Conservation (phyloP, 2,888 invertebrate species). For the Sarcophaga caerulescens region DNA sequence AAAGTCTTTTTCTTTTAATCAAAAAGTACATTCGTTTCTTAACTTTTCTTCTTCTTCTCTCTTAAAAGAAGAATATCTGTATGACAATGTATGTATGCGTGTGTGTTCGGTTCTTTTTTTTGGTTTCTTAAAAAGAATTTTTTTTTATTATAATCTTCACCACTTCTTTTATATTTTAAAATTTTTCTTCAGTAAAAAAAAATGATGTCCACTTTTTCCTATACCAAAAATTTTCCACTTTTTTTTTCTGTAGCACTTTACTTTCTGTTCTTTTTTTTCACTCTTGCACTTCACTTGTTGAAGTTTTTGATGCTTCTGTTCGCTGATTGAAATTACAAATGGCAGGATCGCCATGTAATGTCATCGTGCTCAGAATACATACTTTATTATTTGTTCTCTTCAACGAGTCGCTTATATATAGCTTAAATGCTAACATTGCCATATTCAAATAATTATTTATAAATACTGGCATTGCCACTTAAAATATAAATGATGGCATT, state of each 20-base stretch:
- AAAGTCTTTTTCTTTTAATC: conserved; percentile 28
- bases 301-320: neutral
- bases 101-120: neutral
- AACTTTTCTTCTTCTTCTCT: conserved; percentile 34
- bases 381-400: too few relatives aligned
- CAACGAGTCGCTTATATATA: too few relatives aligned
- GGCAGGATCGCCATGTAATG: too few relatives aligned
- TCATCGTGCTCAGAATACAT: too few relatives aligned
- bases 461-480: too few relatives aligned
- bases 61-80: neutral
- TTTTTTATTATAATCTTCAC: neutral
- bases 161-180: too few relatives aligned
- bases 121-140: neutral
- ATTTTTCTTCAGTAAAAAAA: neutral
- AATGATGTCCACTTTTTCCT: neutral
- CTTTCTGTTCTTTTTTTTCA: too few relatives aligned
- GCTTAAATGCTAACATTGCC: too few relatives aligned
- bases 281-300: conserved; percentile 43
- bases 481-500: too few relatives aligned
- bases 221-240: conserved; percentile 30
- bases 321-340: neutral
- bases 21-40: conserved; percentile 49
- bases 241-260: conserved; percentile 38
- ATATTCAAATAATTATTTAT: too few relatives aligned
- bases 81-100: neutral